Base-by-base conservation (phyloP, 2,113 vertebrate species). In the Chamaea fasciata region DNA sequence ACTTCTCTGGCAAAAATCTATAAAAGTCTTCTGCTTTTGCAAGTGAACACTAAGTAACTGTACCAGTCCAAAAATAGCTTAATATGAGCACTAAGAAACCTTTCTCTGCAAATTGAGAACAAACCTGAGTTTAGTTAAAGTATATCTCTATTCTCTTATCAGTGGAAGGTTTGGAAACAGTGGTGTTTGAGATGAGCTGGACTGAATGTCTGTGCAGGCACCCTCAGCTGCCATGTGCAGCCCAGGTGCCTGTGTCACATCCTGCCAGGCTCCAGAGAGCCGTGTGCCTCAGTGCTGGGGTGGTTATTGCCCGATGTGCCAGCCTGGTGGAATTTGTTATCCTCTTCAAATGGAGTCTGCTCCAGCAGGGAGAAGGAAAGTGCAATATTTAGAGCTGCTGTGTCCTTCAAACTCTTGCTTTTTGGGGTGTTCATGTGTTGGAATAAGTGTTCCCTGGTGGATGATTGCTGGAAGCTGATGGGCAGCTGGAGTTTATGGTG, bases 271-370 rank as follows among this genome's bases (percentile, higher is more conserved):
- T 52, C 47, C 57, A 27, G 39, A 17, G 56, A 22, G 42, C 12
- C 0, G 0, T 0, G 0, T 1, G 2, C 21, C 42, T 37, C 67
- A 3, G 1, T 15, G 7, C 31, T 28, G 21, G 28, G 41, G n/a
- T 30, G 10, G 21, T 18, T 56, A 11, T 4, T 59, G 30, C 26
- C 27, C 5, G 3, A 20, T 1, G 1, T n/a, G 37, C 62, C 59
- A 50, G 44, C 33, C 56, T 73, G 31, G 9, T 30, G 33, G 53
- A 31, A 57, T 42, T 73, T 0, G 0, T 83, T 35, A 15, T 16
- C 59, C 59, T 33, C 9, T 37, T 86, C 41, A 49, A 37, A 60
- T 7, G 33, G 60, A 49, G 37, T 22, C 47, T 59, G 23, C 68
- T 80, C n/a, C 68, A 74, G 62, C 49, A 69, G 30, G 18, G 23